phyloP scores from a whole-genome alignment of 2,797 vertebrate species.

The Champsocephalus esox region DNA sequence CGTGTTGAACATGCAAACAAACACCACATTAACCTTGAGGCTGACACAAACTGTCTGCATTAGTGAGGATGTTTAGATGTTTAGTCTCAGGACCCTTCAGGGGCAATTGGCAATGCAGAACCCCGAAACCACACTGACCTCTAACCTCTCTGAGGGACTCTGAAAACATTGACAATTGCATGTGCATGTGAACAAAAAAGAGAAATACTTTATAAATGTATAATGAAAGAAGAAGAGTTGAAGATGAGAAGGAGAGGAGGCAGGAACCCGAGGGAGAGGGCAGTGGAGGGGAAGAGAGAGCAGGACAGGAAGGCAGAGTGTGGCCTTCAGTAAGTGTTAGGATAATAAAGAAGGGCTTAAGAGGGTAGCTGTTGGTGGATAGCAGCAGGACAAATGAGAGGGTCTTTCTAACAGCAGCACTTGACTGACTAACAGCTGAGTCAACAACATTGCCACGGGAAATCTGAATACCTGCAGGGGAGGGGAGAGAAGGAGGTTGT shows the following conservation, averaged over 20 bases:
- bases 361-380: constrained; percentile 72
- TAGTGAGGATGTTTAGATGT: constrained; percentile 78
- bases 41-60: constrained; percentile 47
- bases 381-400: constrained; percentile 81
- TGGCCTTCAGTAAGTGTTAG: constrained; percentile 73
- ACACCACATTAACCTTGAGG: constrained; percentile 44
- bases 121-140: constrained; percentile 63
- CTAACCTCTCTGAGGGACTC: constrained; percentile 70
- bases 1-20: constrained; percentile 49
- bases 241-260: constrained; percentile 30
- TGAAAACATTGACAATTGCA: constrained; percentile 59
- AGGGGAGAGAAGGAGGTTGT: constrained; percentile 34
- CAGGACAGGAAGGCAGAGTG: constrained; percentile 68
- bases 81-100: constrained; percentile 64
- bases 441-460: constrained; percentile 74
- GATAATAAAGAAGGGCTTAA: constrained; percentile 78
- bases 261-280: constrained; percentile 33
- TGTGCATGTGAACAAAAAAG: constrained; percentile 49
- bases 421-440: constrained; percentile 78
- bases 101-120: constrained; percentile 50
- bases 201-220: constrained; percentile 27
- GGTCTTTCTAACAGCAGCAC: constrained; percentile 67
- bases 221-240: constrained; percentile 28
- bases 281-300: constrained; percentile 27
- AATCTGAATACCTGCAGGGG: constrained; percentile 58